Evolutionary conservation across 1,140 invertebrate genomes (phyloP), one percentile per base, ranked within the genome.

Genomic region (Danaus melanippus): DNA sequence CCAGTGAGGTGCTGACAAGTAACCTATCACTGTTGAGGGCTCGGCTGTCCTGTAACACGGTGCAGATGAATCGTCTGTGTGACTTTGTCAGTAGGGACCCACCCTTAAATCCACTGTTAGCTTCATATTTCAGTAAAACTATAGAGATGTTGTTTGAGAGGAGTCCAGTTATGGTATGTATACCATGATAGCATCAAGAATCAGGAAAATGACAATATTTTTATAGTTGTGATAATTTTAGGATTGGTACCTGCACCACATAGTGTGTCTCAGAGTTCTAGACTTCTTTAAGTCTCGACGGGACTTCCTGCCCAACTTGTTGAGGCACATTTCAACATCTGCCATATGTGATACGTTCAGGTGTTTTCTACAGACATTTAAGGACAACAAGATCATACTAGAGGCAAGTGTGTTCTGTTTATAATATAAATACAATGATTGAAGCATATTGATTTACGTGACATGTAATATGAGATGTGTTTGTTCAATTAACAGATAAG

Each of bases 71-170:
- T 64, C 93, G 95, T 76, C 88, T 99, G 46, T 98, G 96, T 88
- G 91, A 92, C 67, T 98, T 98, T 89, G 89, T 98, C 64, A 93
- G 97, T 79, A 90, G 90, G 52, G 92, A 96, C 58, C 91, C 94
- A 74, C 93, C 94, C 41, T 89, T 98, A 46, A 98, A 99, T 89
- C 96, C 97, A 57, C 87, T 99, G 51, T 89, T 98, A 69, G 96
- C 97, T 41, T 97, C 96, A 63, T 98, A 97, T 90, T 97, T 98
- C 88, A 97, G 95, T 85, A 97, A 97, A 91, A 96, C 95, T 51
- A 91, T 98, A 82, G 92, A 94, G 69, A 92, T 95, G 80, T 89
- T 98, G 66, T 91, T 97, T 60, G 91, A 92, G 56, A 91, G 93
- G 75, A 95, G 94, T 67, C 76, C 84, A 58, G 88, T 89, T 76